A percentile compares a stretch with the other conserved stretches of the same genome.
These are phyloP conservation scores for Amazonetta brasiliensis DNA, from an alignment of 2,797 vertebrate species.

Conservation along the genomic window DNA sequence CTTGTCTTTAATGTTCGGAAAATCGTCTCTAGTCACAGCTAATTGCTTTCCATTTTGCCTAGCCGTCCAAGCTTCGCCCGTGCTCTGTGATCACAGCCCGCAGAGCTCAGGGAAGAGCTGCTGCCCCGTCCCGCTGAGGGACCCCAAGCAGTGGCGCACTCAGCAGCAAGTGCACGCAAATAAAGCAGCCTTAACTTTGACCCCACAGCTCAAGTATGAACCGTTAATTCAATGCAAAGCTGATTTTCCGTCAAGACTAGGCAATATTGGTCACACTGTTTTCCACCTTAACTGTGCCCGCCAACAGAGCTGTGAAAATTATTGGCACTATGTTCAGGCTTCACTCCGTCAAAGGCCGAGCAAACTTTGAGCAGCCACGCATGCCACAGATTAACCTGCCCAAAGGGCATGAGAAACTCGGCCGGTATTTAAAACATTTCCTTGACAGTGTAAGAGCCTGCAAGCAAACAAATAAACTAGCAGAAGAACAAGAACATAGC, in stretches of 20 bases:
- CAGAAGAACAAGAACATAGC: not conserved
- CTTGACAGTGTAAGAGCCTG: not conserved
- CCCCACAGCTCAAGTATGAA: fast-evolving
- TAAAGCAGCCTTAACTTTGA: not conserved
- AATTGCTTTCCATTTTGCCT: not conserved
- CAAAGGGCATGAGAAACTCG: not conserved
- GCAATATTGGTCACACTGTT: not conserved
- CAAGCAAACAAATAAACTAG: not conserved
- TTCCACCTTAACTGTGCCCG: not conserved
- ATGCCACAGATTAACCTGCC: not conserved
- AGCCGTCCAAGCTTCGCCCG: not conserved
- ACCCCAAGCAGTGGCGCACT: not conserved
- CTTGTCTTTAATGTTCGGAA: conserved; percentile 15
- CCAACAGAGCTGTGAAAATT: not conserved
- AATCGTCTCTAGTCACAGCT: not conserved
- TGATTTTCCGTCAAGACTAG: not conserved
- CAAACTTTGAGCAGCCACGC: not conserved
- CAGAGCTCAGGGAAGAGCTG: fast-evolving
- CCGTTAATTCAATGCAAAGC: not conserved
- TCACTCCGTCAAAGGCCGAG: not conserved
- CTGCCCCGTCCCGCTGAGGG: not conserved
- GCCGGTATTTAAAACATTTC: not conserved
- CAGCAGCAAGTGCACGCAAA: fast-evolving
- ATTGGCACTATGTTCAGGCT: not conserved
- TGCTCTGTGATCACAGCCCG: not conserved